Base-by-base conservation (phyloP, 2,888 invertebrate species). In the Pseudanteris insignis region DNA sequence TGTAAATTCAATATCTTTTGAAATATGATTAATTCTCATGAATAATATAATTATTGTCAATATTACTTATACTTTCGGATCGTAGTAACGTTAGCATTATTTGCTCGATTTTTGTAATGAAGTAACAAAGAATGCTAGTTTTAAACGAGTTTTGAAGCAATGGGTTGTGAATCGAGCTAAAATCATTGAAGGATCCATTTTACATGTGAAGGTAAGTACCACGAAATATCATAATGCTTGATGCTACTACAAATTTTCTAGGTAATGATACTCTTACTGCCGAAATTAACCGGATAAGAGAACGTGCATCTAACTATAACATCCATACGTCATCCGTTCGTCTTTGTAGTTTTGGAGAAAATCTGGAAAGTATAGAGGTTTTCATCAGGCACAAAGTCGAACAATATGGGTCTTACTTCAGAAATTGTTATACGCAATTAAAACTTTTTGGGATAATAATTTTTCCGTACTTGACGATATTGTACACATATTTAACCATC, bases 171-270 rank as follows among this genome's bases (percentile, higher is more conserved):
- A 36, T 25, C 8, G 12, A 6, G 25, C 11, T 4, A 46, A 54
- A 46, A 46, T 54, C 5, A 44, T 8, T 10, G 54, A 54, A 25
- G 54, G 54, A 5, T 54, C 46, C 15, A 13, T 54, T 15, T 11
- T 46, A 7, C 44, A 54, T 11, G 46, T 54, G 1, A 43, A 36
- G 18, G 18, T 18, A 18, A n/a, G n/a, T n/a, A n/a, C n/a, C n/a
- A n/a, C n/a, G n/a, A n/a, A n/a, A n/a, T n/a, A n/a, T n/a, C n/a
- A n/a, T n/a, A n/a, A n/a, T n/a, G n/a, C n/a, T n/a, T n/a, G n/a
- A n/a, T n/a, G n/a, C n/a, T n/a, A n/a, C n/a, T n/a, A n/a, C n/a
- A n/a, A n/a, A n/a, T n/a, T n/a, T 30, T 30, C 10, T 8, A 38
- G 38, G 38, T 38, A 9, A 11, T 11, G 13, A 38, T 13, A 1